Percentiles rank a stretch among this genome's conserved stretches.
Evolutionary conservation across 2,113 vertebrate genomes (phyloP).

Genomic region (Stegastes partitus): DNA sequence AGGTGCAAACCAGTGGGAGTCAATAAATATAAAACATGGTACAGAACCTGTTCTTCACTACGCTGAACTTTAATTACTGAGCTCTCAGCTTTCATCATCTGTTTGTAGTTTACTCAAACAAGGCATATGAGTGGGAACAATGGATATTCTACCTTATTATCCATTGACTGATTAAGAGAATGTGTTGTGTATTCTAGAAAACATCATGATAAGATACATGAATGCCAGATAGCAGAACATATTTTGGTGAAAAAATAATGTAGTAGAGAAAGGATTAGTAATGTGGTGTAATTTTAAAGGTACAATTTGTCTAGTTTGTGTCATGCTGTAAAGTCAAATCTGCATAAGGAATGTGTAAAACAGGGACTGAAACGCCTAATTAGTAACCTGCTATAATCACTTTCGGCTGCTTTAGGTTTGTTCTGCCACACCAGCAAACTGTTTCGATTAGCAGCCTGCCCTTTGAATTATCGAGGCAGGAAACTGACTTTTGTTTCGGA

Average conservation of each 20-base stretch:
- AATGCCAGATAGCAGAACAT: not conserved
- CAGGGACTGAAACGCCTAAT: not conserved
- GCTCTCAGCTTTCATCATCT: too few species aligned
- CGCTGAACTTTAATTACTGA: not conserved
- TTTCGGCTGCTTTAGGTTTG: conserved; percentile 13
- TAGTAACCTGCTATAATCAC: not conserved
- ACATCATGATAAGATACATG: not conserved
- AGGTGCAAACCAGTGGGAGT: not conserved
- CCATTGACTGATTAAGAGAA: not conserved
- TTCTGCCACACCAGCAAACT: conserved; percentile 1
- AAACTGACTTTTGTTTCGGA: conserved; percentile 32
- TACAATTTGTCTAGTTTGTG: not conserved
- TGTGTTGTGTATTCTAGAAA: not conserved
- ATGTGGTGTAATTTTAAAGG: not conserved
- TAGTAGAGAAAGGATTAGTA: not conserved
- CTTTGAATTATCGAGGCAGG: conserved; percentile 16
- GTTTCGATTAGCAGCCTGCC: conserved; percentile 13
- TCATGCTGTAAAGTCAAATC: not conserved
- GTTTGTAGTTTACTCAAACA: not conserved
- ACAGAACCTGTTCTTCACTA: not conserved
- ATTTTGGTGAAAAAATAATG: not conserved
- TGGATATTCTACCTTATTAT: conserved; percentile 12
- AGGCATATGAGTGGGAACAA: not conserved
- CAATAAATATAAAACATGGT: not conserved
- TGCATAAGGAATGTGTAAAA: not conserved